These are phyloP conservation scores for Meta bourneti DNA, from an alignment of 2,888 invertebrate species.

Conservation along the genomic window DNA sequence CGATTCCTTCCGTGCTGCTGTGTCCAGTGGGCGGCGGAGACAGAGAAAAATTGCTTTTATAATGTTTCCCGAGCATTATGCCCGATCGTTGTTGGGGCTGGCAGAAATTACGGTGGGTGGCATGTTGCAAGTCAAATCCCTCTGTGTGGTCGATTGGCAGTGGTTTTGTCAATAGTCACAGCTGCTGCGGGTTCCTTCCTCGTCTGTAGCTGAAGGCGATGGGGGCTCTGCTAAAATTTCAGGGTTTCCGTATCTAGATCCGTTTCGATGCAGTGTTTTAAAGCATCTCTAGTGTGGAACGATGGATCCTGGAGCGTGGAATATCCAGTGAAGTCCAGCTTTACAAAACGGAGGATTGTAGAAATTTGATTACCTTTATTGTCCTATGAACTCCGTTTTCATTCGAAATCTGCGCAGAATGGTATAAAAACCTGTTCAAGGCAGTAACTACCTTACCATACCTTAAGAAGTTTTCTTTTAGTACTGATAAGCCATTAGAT, in stretches of 20 bases:
- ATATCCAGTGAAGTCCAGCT: too few relatives aligned
- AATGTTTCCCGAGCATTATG: conserved; percentile 1
- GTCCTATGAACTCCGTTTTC: too few relatives aligned
- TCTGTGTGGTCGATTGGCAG: conserved; percentile 52
- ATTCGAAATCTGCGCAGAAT: too few relatives aligned
- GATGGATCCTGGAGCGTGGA: too few relatives aligned
- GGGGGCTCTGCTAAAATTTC: conserved; percentile 14
- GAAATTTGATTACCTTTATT: too few relatives aligned
- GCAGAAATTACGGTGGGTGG: conserved; percentile 27
- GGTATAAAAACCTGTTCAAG: too few relatives aligned
- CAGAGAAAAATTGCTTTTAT: conserved; percentile 54
- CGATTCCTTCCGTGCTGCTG: conserved; percentile 17
- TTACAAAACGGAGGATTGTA: too few relatives aligned
- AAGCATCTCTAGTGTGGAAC: not conserved
- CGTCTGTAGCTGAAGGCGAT: not conserved
- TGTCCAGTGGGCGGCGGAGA: conserved; percentile 4
- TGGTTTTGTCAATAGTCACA: conserved; percentile 61
- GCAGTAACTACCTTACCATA: too few relatives aligned
- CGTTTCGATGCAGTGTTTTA: not conserved
- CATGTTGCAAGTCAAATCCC: conserved; percentile 53
- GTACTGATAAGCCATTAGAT: too few relatives aligned
- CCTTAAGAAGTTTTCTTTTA: too few relatives aligned
- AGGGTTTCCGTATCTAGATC: not conserved
- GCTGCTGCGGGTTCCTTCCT: conserved; percentile 43
- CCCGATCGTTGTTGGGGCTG: conserved; percentile 14